Conservation (phyloP, 2,888 invertebrate genomes). For the Idaea straminata region DNA sequence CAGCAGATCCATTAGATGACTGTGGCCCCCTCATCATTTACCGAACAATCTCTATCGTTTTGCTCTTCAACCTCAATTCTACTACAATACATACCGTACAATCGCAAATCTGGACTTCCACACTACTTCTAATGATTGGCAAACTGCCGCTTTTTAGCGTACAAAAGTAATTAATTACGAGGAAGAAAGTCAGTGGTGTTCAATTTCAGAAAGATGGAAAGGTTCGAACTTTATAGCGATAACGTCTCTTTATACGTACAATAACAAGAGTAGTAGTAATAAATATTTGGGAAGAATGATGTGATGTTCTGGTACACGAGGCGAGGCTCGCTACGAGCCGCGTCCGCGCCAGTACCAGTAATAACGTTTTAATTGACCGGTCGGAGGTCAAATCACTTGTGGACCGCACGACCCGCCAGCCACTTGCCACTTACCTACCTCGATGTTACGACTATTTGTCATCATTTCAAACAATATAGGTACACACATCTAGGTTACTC, state of each 20-base stretch:
- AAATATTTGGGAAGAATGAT: conserved; percentile 32
- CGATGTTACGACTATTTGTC: conserved; percentile 1
- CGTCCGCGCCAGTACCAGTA: conserved; percentile 26
- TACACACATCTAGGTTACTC: not conserved
- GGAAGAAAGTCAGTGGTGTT: no score
- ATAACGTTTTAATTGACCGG: conserved; percentile 73
- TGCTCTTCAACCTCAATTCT: no score
- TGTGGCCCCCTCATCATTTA: no score
- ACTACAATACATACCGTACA: no score
- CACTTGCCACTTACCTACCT: conserved; percentile 5
- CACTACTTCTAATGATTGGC: no score
- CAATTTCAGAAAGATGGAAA: no score
- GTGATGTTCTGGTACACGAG: conserved; percentile 40
- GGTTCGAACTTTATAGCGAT: no score
- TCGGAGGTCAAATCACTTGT: conserved; percentile 79
- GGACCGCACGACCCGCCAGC: conserved; percentile 42
- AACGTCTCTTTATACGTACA: not conserved
- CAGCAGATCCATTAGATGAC: no score
- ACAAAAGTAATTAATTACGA: no score
- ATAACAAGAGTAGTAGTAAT: conserved; percentile 16
- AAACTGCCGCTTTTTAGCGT: no score
- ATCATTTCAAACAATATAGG: not conserved
- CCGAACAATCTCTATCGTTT: no score
- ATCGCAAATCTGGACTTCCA: no score
- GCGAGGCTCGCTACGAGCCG: conserved; percentile 33